A percentile compares a stretch with the other conserved stretches of the same genome.
Conservation (phyloP, 2,113 vertebrate genomes). For the Lophura nycthemera region DNA sequence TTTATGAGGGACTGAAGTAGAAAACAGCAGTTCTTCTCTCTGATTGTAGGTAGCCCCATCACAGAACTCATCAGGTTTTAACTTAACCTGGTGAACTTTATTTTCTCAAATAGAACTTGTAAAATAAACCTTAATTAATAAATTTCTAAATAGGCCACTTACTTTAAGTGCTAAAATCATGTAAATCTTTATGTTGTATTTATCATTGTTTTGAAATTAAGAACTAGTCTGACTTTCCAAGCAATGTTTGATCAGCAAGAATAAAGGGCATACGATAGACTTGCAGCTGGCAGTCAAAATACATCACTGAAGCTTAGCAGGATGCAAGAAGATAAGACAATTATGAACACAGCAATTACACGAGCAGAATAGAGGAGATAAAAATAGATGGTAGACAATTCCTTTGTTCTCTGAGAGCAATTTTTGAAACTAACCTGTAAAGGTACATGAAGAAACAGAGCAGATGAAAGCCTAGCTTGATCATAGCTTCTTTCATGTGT, state of each 20-base stretch:
- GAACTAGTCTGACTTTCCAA: not conserved
- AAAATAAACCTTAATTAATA: not conserved
- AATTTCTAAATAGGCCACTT: not conserved
- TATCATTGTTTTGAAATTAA: not conserved
- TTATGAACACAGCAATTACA: not conserved
- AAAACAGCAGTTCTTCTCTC: not conserved
- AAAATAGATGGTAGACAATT: constrained; percentile 16
- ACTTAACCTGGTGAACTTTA: not conserved
- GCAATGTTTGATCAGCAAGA: not conserved
- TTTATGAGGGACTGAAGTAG: not conserved
- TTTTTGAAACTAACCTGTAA: constrained; percentile 88
- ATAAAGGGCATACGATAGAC: not conserved
- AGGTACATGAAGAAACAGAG: constrained; percentile 99
- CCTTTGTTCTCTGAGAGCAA: constrained; percentile 22
- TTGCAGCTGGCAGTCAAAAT: not conserved
- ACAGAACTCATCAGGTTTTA: not conserved
- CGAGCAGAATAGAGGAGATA: not conserved
- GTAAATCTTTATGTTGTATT: not conserved
- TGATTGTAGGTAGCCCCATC: not conserved
- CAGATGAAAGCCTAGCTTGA: constrained; percentile 97
- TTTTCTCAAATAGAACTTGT: not conserved
- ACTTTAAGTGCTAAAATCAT: not conserved
- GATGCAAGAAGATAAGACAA: not conserved
- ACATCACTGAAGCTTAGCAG: not conserved
- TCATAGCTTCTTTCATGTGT: constrained; percentile 99